These are phyloP conservation scores for Eriocheir sinensis DNA, from an alignment of 1,140 invertebrate species.

Conservation along the genomic window DNA sequence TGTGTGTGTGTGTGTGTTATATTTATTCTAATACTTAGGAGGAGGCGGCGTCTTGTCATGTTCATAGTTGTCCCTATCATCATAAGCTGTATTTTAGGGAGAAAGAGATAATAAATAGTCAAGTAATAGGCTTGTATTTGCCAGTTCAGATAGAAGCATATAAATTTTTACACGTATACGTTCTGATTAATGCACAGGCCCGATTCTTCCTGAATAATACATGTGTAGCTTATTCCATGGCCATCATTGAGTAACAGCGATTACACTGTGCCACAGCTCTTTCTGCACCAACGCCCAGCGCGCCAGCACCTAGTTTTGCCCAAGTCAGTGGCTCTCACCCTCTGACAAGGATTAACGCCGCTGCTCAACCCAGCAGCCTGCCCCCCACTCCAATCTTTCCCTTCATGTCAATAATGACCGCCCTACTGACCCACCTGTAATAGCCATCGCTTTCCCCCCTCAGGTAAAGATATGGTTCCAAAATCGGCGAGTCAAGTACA, in stretches of 20 bases:
- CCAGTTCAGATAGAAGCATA: neutral
- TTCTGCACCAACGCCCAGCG: no score
- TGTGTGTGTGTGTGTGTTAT: constrained; percentile 3
- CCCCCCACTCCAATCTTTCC: neutral
- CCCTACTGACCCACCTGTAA: neutral
- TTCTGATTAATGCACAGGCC: neutral
- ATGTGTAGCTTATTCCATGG: no score
- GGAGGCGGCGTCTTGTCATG: neutral
- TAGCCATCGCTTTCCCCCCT: neutral
- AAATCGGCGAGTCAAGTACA: constrained; percentile 91
- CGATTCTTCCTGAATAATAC: no score
- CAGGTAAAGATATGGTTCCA: constrained; percentile 98
- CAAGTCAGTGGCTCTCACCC: no score
- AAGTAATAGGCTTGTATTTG: no score
- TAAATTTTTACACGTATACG: constrained; percentile 29
- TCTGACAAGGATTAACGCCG: no score
- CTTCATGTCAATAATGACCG: neutral
- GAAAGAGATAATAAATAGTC: no score
- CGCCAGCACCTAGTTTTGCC: no score
- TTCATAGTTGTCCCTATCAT: neutral
- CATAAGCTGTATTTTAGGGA: no score
- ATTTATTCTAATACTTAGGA: neutral
- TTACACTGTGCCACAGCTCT: no score
- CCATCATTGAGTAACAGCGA: no score
- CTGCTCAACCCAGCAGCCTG: neutral